phyloP scores from a whole-genome alignment of 2,797 vertebrate species.

The Cyclura pinguis region DNA sequence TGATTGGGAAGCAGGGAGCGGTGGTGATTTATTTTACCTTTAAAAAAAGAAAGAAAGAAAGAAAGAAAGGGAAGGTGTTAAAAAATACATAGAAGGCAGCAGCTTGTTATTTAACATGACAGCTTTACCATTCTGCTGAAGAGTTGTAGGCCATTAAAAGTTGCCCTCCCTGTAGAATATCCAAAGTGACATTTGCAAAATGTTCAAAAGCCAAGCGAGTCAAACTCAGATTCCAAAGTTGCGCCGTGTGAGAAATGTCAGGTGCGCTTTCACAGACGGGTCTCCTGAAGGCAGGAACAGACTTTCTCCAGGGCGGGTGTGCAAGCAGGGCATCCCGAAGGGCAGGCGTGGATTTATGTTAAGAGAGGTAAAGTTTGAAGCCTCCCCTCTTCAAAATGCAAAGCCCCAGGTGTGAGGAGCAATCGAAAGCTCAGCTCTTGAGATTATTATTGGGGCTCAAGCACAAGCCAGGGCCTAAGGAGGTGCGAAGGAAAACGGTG shows the following conservation, averaged over 20 bases:
- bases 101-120: background rate
- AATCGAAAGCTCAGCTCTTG: background rate
- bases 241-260: background rate
- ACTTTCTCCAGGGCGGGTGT: background rate
- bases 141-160: background rate
- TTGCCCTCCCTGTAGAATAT: background rate
- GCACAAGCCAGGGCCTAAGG: background rate
- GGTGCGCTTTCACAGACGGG: background rate
- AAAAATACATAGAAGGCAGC: background rate
- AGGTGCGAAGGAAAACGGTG: rapidly evolving
- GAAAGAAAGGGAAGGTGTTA: too few relatives aligned
- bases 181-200: background rate
- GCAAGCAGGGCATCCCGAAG: rapidly evolving
- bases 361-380: background rate
- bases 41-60: too few relatives aligned
- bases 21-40: background rate
- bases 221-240: background rate
- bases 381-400: too few relatives aligned
- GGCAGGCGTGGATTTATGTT: background rate
- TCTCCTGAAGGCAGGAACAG: conserved; percentile 43
- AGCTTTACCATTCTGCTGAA: background rate
- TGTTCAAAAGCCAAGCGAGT: background rate
- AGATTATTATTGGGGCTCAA: conserved; percentile 15
- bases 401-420: background rate
- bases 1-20: background rate